phyloP scores from a whole-genome alignment of 2,113 vertebrate genomes.

The Corythoichthys haematopterus region DNA sequence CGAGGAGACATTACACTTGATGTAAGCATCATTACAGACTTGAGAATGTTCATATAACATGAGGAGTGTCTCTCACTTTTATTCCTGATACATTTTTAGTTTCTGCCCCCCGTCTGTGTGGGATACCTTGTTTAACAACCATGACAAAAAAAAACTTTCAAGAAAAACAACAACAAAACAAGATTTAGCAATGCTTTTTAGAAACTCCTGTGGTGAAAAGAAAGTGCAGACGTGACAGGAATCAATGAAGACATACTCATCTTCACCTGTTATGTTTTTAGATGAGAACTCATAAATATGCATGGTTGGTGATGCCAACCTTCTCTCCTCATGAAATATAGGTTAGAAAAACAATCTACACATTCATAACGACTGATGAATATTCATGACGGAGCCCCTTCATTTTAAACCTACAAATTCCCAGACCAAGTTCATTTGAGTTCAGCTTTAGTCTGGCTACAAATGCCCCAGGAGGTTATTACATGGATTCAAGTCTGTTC shows the following conservation, averaged over 20 bases:
- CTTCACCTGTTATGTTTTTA: conserved; percentile 16
- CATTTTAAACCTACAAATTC: not conserved
- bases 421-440: conserved; percentile 16
- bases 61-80: conserved; percentile 32
- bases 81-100: conserved; percentile 1
- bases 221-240: conserved; percentile 6
- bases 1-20: conserved; percentile 56
- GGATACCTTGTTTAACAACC: not conserved
- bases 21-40: conserved; percentile 58
- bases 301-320: conserved; percentile 21
- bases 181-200: conserved; percentile 8
- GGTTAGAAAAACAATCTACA: conserved; percentile 38
- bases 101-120: conserved; percentile 13
- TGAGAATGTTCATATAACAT: conserved; percentile 52
- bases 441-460: conserved; percentile 37
- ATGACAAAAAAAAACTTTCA: not conserved
- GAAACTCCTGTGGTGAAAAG: conserved; percentile 5
- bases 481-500: conserved; percentile 17
- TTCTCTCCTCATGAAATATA: conserved; percentile 23
- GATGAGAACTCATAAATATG: conserved; percentile 30
- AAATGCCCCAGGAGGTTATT: conserved; percentile 30
- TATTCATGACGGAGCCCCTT: conserved; percentile 27
- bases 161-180: not conserved
- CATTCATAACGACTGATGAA: conserved; percentile 32
- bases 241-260: conserved; percentile 19